Evolutionary conservation across 2,113 vertebrate genomes (phyloP).

Genomic region (Cephalopholis sonnerati): DNA sequence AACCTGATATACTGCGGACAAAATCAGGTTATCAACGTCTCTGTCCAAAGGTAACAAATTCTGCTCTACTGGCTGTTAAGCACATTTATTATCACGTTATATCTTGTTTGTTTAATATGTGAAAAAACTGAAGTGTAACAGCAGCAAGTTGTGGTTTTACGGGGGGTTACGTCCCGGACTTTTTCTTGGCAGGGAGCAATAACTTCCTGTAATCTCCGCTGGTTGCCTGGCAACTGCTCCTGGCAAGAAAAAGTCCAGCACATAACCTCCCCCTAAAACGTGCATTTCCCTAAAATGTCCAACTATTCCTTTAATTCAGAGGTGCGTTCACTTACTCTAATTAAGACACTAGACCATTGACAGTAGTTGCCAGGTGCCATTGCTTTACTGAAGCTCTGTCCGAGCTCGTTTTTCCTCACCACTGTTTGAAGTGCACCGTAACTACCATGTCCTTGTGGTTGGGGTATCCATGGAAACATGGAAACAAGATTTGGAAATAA

Average conservation of each 20-base stretch:
- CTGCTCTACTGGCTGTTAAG: background rate
- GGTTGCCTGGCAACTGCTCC: conserved; percentile 22
- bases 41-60: background rate
- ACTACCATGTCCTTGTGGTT: background rate
- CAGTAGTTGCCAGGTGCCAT: background rate
- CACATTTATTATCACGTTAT: background rate
- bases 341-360: background rate
- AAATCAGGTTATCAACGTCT: background rate
- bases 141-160: background rate
- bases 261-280: background rate
- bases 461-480: conserved; percentile 36
- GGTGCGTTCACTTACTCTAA: background rate
- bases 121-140: background rate
- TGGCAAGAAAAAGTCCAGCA: background rate
- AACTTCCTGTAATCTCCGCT: conserved; percentile 9
- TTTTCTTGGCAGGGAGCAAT: conserved; percentile 8
- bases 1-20: conserved; percentile 25
- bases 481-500: conserved; percentile 45
- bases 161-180: background rate
- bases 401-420: background rate
- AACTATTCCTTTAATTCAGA: background rate
- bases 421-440: background rate
- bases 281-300: background rate
- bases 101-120: background rate
- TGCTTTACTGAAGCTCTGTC: background rate